Percentiles rank a stretch among this genome's conserved stretches.
Conservation (phyloP, 2,797 vertebrate species). For the Emys orbicularis region DNA sequence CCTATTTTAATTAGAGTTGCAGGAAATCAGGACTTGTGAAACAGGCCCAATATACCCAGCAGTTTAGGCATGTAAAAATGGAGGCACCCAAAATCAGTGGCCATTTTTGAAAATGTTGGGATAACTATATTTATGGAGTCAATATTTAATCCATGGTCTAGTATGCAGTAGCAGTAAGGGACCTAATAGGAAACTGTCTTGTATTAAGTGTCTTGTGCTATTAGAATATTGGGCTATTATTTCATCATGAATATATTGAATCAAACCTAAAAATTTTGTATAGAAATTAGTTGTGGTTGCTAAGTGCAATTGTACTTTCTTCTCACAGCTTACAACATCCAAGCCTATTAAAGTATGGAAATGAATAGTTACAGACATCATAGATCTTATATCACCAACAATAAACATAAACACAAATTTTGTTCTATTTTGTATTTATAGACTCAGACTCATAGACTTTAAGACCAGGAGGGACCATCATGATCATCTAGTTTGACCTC, state of each 20-base stretch:
- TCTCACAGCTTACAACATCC: background rate
- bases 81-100: background rate
- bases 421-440: background rate
- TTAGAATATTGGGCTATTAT: background rate
- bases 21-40: fast-evolving
- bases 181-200: background rate
- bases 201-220: background rate
- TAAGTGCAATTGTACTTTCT: background rate
- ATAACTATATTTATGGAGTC: background rate
- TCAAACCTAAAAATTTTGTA: background rate
- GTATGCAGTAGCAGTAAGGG: background rate
- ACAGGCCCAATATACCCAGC: background rate
- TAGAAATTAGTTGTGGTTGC: background rate
- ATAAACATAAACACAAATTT: conserved; percentile 14
- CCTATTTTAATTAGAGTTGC: background rate
- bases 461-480: background rate
- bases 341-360: background rate
- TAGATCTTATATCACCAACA: background rate
- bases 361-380: conserved; percentile 9
- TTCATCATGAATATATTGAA: background rate
- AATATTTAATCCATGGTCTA: background rate
- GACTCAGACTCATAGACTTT: background rate
- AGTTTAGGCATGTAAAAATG: background rate
- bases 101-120: background rate
- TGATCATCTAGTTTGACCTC: background rate